Evolutionary conservation across 1,140 invertebrate species (phyloP), one percentile per base, ranked within the genome.

Genomic region (Listronotus bonariensis): DNA sequence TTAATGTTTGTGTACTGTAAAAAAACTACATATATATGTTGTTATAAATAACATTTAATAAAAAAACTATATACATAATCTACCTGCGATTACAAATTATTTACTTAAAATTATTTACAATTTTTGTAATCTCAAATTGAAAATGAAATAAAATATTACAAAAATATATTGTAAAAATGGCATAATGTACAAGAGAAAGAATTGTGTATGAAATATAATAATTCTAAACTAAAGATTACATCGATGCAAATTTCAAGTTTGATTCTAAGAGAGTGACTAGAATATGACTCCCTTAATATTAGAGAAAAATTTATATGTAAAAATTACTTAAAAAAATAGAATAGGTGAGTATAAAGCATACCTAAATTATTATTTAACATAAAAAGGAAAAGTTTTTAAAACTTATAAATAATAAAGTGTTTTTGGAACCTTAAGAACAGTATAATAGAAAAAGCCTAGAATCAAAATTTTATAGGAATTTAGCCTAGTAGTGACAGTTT

Each of bases 201-300:
- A 6, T 49, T 20, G n/a, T 48, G 15, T 26, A 18, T 32, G 9
- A 31, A 31, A 20, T 10, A 18, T 49, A 18, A 49, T 26, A 4
- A 18, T 45, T 8, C 17, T 18, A n/a, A 15, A 49, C 9, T 51
- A 60, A 40, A 62, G 59, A 53, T 62, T 53, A 54, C 49, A 62
- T 36, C 59, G 59, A 54, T 31, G 15, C 17, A 18, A 20, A 34
- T 34, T 38, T 32, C 26, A 53, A 31, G 15, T 17, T 53, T 12
- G 7, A 17, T 43, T 43, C 49, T 62, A 62, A 53, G 11, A 14
- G 12, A 31, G 41, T 62, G 59, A 62, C 59, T 62, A 62, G 59
- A 62, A 62, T 62, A 60, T 34, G 43, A 62, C 59, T 53, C 59
- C 36, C 38, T 57, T 3, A 49, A 49, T 7, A 49, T 11, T 4